These are phyloP conservation scores for Campylomormyrus numenius DNA, from an alignment of 2,113 vertebrate species.

Conservation along the genomic window DNA sequence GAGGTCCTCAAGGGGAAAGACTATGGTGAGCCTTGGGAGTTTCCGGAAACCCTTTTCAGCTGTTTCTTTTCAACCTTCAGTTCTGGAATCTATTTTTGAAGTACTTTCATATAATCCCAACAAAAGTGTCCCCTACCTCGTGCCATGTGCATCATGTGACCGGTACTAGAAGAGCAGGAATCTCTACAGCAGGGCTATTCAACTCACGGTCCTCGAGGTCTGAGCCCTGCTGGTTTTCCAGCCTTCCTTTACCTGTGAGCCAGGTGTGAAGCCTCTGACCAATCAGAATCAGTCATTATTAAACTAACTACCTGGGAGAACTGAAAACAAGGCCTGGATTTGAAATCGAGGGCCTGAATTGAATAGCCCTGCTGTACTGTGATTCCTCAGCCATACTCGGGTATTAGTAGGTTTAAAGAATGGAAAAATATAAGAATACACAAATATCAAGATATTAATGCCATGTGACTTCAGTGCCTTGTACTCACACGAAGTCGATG, in stretches of 20 bases:
- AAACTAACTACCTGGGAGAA: no score
- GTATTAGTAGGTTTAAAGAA: not conserved
- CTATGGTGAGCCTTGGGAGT: slow-evolving; percentile 73
- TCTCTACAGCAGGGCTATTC: not conserved
- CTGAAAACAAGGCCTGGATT: no score
- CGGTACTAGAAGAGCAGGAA: not conserved
- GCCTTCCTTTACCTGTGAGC: no score
- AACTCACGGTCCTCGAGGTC: no score
- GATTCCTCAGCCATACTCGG: not conserved
- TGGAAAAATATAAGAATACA: not conserved
- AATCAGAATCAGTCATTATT: no score
- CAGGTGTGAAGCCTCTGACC: no score
- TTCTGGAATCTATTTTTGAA: not conserved
- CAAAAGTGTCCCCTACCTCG: not conserved
- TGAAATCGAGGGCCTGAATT: no score
- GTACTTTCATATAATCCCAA: not conserved
- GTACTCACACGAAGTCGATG: not conserved
- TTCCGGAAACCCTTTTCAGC: not conserved
- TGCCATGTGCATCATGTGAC: not conserved
- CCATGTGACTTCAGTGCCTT: not conserved
- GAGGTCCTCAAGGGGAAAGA: slow-evolving; percentile 90
- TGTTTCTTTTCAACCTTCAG: not conserved
- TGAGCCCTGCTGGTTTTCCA: no score
- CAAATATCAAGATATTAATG: not conserved
- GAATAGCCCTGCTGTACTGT: no score